phyloP scores from a whole-genome alignment of 2,797 vertebrate genomes.

The Rhincodon typus region DNA sequence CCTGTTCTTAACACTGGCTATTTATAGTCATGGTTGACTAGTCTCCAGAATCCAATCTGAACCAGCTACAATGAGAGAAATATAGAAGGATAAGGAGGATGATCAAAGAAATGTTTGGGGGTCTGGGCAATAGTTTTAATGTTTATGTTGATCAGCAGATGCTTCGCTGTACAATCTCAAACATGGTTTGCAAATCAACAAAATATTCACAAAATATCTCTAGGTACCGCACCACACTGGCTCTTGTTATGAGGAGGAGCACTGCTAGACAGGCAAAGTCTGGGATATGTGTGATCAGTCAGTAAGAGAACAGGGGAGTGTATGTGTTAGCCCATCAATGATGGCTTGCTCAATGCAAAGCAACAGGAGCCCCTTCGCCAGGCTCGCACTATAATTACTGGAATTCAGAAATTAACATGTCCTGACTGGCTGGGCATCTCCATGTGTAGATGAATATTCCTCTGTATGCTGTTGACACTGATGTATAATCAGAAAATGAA shows the following conservation, averaged over 20 bases:
- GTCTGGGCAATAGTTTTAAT: background rate
- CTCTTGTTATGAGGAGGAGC: background rate
- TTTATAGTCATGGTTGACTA: background rate
- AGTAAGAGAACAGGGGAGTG: background rate
- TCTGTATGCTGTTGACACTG: background rate
- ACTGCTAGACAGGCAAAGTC: background rate
- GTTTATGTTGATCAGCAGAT: background rate
- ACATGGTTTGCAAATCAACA: background rate
- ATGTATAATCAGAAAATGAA: background rate
- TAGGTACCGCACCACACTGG: background rate
- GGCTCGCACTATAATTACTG: background rate
- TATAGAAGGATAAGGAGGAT: background rate
- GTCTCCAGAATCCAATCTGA: background rate
- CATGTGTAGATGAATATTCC: background rate
- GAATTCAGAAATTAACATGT: background rate
- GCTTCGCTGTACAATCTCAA: background rate
- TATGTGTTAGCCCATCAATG: background rate
- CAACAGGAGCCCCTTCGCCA: background rate
- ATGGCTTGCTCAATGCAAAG: background rate
- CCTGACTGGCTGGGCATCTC: background rate
- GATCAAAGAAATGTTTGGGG: background rate
- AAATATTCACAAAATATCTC: background rate
- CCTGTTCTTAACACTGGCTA: background rate
- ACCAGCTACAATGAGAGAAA: background rate
- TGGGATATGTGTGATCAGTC: background rate